Evolutionary conservation across 2,113 vertebrate species (phyloP).

Genomic region (Procavia capensis): DNA sequence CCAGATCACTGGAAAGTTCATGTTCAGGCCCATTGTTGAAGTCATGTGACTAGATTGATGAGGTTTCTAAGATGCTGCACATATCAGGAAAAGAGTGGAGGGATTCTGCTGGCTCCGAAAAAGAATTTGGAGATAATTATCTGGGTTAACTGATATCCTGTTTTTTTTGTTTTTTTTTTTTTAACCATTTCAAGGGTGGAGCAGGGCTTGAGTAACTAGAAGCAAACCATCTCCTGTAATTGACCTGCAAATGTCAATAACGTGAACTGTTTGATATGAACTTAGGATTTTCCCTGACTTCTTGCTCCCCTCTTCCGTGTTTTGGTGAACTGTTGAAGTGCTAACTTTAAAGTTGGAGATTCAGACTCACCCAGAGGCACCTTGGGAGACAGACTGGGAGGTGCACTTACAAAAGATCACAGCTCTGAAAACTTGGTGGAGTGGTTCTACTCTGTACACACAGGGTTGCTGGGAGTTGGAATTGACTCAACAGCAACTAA

Average conservation of each 20-base stretch:
- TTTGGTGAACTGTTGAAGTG: background rate
- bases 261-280: background rate
- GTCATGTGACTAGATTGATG: background rate
- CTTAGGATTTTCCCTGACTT: constrained; percentile 11
- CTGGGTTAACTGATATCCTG: background rate
- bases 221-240: constrained; percentile 1
- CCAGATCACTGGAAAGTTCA: background rate
- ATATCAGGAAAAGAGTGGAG: background rate
- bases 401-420: too few species aligned
- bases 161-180: constrained; percentile 22
- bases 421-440: too few species aligned
- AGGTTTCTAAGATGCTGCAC: background rate
- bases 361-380: background rate
- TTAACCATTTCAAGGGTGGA: constrained; percentile 20
- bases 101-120: background rate
- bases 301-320: background rate
- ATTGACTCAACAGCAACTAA: too few species aligned
- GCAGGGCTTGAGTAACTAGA: constrained; percentile 41
- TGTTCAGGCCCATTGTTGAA: background rate
- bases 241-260: constrained; percentile 14
- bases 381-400: background rate
- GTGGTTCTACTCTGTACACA: too few species aligned
- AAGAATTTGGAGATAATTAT: background rate
- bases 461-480: too few species aligned
- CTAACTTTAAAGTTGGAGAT: background rate